Evolutionary conservation across 2,888 invertebrate species (phyloP), one percentile per base, ranked within the genome.

Genomic region (Anthophora plumipes): DNA sequence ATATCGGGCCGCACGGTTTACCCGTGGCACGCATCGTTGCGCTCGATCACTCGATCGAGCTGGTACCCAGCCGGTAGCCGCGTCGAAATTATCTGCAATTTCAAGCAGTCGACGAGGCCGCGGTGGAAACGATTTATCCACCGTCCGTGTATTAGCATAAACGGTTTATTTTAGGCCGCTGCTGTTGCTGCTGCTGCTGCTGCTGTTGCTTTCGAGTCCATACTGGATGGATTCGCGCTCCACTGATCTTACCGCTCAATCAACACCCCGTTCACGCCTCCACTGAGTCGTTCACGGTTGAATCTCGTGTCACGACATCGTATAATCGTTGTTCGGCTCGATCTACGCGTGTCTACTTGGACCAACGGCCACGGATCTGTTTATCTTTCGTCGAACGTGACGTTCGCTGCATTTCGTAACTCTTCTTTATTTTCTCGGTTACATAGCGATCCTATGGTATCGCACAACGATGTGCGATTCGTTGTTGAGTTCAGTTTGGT

Each of bases 181-280:
- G 60, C 60, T 55, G 57, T 31, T 43, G 43, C 48, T 63, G 48
- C n/a, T n/a, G 69, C 55, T 64, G 72, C 72, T n/a, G 60, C 60
- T 55, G 57, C 31, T 43, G 43, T 31, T 63, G 48, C 67, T 39
- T 54, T n/a, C 46, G 31, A 20, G 57, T 31, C 67, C 67, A 61
- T 52, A 25, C 68, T 25, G 39, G 76, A 84, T 86, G 87, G 82
- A 90, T 89, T 89, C 85, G 86, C 88, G 89, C 87, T 89, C 85
- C 84, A 89, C 81, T 88, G 89, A 86, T 90, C 87, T 89, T 82
- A 89, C 86, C 85, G 82, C 88, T 90, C 84, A 88, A 90, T 90
- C 89, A 86, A 84, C 85, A 85, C 74, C 76, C 80, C 69, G 82
- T 82, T 85, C 84, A 66, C 80, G 76, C 83, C 80, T 84, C 73